Evolutionary conservation across 2,888 invertebrate genomes (phyloP).

Genomic region (Danaus chrysippus): DNA sequence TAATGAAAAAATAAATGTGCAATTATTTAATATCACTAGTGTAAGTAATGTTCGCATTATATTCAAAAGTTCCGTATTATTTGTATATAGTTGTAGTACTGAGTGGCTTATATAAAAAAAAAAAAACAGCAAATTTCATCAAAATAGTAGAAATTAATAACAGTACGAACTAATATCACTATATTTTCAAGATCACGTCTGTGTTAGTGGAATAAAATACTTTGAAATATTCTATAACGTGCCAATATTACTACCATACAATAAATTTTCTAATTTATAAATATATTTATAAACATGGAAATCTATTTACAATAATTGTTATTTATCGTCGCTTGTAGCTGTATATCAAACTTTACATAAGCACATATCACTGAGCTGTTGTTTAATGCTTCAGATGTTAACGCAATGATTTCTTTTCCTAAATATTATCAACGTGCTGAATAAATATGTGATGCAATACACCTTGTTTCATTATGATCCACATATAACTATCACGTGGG

Average conservation of each 20-base stretch:
- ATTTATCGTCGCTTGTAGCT: no score
- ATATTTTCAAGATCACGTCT: no score
- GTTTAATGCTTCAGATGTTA: background rate
- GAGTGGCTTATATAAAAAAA: background rate
- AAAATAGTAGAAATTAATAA: no score
- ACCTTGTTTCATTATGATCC: background rate
- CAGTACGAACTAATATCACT: no score
- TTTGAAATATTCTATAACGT: no score
- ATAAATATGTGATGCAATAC: conserved; percentile 34
- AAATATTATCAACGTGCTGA: conserved; percentile 47
- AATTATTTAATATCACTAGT: background rate
- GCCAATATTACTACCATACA: no score
- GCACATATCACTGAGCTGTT: background rate
- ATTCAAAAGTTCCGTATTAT: conserved; percentile 1
- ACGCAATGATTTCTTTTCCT: conserved; percentile 41
- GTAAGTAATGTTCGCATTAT: background rate
- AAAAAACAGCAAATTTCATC: background rate
- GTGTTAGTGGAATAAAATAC: no score
- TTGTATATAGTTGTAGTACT: background rate
- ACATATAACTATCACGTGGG: background rate
- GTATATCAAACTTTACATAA: no score
- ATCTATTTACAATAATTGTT: no score
- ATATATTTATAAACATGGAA: no score
- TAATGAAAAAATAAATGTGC: no score
- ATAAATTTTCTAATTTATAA: no score